Conservation (phyloP, 2,113 vertebrate species). For the Syngnathus scovelli region DNA sequence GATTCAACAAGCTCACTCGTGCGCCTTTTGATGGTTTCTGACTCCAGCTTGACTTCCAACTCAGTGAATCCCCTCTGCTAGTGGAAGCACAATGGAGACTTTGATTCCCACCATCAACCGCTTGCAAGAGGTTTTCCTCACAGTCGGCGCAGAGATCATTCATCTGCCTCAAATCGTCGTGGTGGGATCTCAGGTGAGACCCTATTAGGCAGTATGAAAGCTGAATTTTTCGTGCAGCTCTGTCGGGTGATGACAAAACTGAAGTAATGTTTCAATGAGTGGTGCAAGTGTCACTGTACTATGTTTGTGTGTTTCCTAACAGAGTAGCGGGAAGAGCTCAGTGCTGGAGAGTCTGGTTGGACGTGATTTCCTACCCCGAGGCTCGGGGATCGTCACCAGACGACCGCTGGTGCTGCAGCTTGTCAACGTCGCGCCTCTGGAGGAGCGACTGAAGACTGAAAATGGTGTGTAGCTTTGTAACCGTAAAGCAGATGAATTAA, state of each 20-base stretch:
- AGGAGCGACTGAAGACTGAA: slow-evolving; percentile 60
- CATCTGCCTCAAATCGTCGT: slow-evolving; percentile 78
- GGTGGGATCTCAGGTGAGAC: slow-evolving; percentile 72
- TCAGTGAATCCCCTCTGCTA: background rate
- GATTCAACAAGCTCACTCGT: background rate
- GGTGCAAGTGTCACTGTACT: slow-evolving; percentile 13
- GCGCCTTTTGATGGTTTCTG: background rate
- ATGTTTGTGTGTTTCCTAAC: slow-evolving; percentile 38
- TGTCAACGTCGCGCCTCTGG: slow-evolving; percentile 62
- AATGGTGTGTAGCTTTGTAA: slow-evolving; percentile 49
- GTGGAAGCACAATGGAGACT: slow-evolving; percentile 66
- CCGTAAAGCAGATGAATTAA: background rate
- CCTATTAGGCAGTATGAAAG: background rate
- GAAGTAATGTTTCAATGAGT: background rate
- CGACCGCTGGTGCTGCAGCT: slow-evolving; percentile 77
- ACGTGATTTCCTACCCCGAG: slow-evolving; percentile 75
- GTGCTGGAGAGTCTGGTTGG: slow-evolving; percentile 77
- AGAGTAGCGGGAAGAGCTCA: slow-evolving; percentile 79
- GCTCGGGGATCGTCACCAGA: slow-evolving; percentile 75
- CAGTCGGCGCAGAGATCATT: slow-evolving; percentile 71
- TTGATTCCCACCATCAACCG: slow-evolving; percentile 77
- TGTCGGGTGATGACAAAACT: background rate
- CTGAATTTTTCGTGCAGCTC: background rate
- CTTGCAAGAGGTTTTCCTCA: slow-evolving; percentile 78
- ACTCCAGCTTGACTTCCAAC: background rate